phyloP scores from a whole-genome alignment of 2,888 invertebrate species.

The Philereme vetulata region DNA sequence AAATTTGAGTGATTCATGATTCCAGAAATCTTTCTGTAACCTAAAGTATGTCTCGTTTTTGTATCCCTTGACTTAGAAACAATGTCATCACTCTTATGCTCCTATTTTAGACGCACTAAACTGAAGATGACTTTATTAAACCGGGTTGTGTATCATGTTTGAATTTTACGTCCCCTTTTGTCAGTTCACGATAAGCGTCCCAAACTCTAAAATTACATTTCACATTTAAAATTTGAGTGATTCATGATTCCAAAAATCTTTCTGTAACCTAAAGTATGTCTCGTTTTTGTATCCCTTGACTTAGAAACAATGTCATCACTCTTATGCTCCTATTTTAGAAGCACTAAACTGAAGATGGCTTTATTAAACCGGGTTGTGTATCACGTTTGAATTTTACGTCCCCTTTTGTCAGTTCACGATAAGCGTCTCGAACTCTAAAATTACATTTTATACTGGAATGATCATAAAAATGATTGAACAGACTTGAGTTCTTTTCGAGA shows the following conservation, averaged over 20 bases:
- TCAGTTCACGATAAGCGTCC: slow-evolving; percentile 19
- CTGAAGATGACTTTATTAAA: slow-evolving; percentile 6
- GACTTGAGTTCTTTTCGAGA: slow-evolving; percentile 12
- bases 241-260: too few species aligned
- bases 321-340: slow-evolving; percentile 4
- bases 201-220: slow-evolving; percentile 19
- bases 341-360: slow-evolving; percentile 7
- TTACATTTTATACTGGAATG: slow-evolving; percentile 12
- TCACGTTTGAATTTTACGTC: slow-evolving; percentile 25
- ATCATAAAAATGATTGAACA: slow-evolving; percentile 21
- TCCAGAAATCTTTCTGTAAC: too few species aligned
- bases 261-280: too few species aligned
- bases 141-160: slow-evolving; percentile 19
- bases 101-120: slow-evolving; percentile 5
- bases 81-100: slow-evolving; percentile 2
- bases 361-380: slow-evolving; percentile 10
- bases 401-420: slow-evolving; percentile 20
- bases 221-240: too few species aligned
- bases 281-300: not conserved
- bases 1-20: too few species aligned
- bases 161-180: slow-evolving; percentile 23
- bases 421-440: slow-evolving; percentile 17
- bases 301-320: not conserved
- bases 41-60: too few species aligned
- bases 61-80: too few species aligned